Evolutionary conservation across 2,113 vertebrate species (phyloP), one percentile per base, ranked within the genome.

Genomic region (Sander vitreus): DNA sequence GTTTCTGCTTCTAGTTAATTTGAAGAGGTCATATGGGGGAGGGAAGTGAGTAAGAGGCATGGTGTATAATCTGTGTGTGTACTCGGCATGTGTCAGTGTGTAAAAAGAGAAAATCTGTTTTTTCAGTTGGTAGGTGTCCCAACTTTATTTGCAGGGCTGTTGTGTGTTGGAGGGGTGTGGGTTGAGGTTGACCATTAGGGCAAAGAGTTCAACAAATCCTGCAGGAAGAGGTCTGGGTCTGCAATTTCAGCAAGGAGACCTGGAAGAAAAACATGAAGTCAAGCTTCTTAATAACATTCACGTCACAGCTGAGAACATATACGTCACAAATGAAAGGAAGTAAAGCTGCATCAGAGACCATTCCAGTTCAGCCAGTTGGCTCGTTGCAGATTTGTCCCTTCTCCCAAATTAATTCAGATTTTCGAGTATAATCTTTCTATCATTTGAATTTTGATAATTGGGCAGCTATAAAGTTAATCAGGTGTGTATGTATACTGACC

Each of bases 191-290:
- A 75, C 83, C 84, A 87, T 99, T 96, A 99, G 93, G 98, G 98
- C 91, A 99, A 93, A 91, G 97, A 97, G 96, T 97, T 98, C 93
- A 99, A 80, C 83, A 99, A 95, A 81, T 99, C 98, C 94, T 97
- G 96, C 87, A 99, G 95, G 95, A 99, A 99, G 94, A 93, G 94
- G 86, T 99, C 97, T 0, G 97, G 96, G 65, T 98, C 97, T 1
- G 83, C 94, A 92, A 99, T 96, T 85, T 99, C 98, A 63, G 97
- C 95, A 58, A 99, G 94, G 50, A 99, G 97, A 80, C 98, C 98
- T 99, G 90, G 6, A 85, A 92, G 55, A 36, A 86, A 67, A 55
- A 71, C 6, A 47, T 0, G 0, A n/a, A 2, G 48, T 51, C 18
- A 63, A 4, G n/a, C 57, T 64, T 60, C 1, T 19, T 10, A 3